These are phyloP conservation scores for Manis crassicaudata DNA, from an alignment of 2,797 vertebrate genomes.

Conservation along the genomic window DNA sequence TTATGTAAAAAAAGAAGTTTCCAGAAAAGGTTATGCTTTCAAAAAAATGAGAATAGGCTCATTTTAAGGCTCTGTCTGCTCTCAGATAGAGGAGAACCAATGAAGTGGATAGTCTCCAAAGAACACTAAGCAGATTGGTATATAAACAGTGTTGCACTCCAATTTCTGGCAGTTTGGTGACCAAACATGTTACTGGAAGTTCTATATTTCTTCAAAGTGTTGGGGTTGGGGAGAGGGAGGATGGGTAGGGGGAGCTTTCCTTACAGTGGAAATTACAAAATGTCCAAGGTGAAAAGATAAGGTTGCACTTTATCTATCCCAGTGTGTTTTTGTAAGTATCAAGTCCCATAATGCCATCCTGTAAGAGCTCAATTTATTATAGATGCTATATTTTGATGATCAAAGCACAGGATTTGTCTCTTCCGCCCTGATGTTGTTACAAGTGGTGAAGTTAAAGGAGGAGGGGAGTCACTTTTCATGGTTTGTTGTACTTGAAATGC, in stretches of 20 bases:
- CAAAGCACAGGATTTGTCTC: constrained; percentile 47
- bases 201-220: constrained; percentile 48
- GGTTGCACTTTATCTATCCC: constrained; percentile 53
- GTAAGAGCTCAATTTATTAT: constrained; percentile 56
- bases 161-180: constrained; percentile 68
- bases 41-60: constrained; percentile 50
- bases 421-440: constrained; percentile 38
- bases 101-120: constrained; percentile 67
- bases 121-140: constrained; percentile 78
- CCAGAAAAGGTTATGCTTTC: constrained; percentile 71
- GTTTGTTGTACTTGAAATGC: constrained; percentile 65
- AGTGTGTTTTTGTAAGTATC: constrained; percentile 51
- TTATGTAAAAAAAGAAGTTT: constrained; percentile 74
- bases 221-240: too few species aligned
- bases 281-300: constrained; percentile 55
- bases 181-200: constrained; percentile 69
- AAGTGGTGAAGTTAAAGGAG: neutral
- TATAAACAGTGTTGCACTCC: constrained; percentile 68
- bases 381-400: constrained; percentile 28
- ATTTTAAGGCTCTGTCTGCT: constrained; percentile 54
- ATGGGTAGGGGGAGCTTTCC: neutral
- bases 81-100: constrained; percentile 67
- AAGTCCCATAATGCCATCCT: constrained; percentile 53
- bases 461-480: constrained; percentile 13
- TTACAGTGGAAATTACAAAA: constrained; percentile 50